Conservation (phyloP, 2,888 invertebrate species). For the Leptopilina syphax region DNA sequence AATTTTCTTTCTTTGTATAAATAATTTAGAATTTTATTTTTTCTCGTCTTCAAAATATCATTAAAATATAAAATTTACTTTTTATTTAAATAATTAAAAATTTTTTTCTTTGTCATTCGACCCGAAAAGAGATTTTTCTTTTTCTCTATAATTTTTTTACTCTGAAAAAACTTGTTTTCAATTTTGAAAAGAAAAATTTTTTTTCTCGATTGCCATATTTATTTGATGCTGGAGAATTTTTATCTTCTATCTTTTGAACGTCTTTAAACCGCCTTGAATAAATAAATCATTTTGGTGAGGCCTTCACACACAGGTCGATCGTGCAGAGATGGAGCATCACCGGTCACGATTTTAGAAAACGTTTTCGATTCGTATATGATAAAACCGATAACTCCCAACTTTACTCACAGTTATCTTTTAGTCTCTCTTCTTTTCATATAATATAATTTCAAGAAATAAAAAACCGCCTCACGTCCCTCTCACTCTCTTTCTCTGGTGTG, state of each 20-base stretch:
- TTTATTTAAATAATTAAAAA: too few species aligned
- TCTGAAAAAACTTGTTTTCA: not conserved
- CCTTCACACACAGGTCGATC: not conserved
- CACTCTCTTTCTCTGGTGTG: too few species aligned
- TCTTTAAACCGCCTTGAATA: slow-evolving; percentile 21
- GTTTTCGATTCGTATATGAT: slow-evolving; percentile 43
- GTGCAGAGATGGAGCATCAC: slow-evolving; percentile 16
- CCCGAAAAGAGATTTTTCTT: too few species aligned
- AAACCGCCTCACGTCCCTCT: too few species aligned
- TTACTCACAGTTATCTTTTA: not conserved
- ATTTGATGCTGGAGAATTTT: not conserved
- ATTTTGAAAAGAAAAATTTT: not conserved
- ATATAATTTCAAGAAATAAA: not conserved
- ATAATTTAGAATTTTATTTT: too few species aligned
- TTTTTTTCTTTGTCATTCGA: too few species aligned
- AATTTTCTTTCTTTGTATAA: too few species aligned
- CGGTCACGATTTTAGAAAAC: slow-evolving; percentile 35
- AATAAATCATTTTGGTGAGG: slow-evolving; percentile 28
- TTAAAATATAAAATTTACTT: too few species aligned
- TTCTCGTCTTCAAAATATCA: too few species aligned
- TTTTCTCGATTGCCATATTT: not conserved
- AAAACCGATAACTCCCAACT: slow-evolving; percentile 49
- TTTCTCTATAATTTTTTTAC: not conserved
- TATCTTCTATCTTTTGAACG: slow-evolving; percentile 25
- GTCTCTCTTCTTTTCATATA: not conserved